phyloP scores from a whole-genome alignment of 2,113 vertebrate species.

The Tylochromis polylepis region DNA sequence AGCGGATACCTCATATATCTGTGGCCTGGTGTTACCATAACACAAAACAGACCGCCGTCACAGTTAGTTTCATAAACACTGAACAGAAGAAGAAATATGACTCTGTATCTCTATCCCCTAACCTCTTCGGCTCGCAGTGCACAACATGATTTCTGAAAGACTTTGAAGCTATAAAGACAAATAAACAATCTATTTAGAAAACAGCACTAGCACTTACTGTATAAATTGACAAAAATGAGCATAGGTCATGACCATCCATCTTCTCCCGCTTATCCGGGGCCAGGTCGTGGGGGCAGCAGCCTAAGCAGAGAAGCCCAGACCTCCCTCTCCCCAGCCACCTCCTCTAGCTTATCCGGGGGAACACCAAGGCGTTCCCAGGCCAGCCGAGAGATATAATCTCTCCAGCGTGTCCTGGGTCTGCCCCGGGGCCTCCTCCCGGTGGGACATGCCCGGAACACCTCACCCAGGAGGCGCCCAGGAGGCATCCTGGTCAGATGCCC shows the following conservation, averaged over 20 bases:
- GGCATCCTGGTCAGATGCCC: too few species aligned
- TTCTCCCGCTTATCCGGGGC: too few species aligned
- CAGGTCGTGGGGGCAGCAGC: too few species aligned
- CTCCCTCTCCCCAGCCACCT: too few species aligned
- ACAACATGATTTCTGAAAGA: neutral
- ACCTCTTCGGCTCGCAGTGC: neutral
- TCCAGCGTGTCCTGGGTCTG: too few species aligned
- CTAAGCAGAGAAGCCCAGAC: too few species aligned
- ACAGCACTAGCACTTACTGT: neutral
- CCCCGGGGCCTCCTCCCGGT: too few species aligned
- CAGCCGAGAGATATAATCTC: too few species aligned
- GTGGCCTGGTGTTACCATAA: neutral
- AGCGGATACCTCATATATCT: neutral
- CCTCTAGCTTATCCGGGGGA: too few species aligned
- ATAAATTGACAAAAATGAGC: neutral
- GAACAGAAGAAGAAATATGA: neutral
- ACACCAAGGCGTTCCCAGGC: too few species aligned
- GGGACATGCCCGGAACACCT: too few species aligned
- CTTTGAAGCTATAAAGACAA: neutral
- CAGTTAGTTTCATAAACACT: neutral
- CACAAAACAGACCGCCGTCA: neutral
- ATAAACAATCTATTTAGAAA: neutral
- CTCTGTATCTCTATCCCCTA: neutral
- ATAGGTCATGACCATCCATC: neutral
- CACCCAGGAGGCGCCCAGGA: too few species aligned